phyloP scores from a whole-genome alignment of 92 coral and sea anemone species.

The Ricordea florida region DNA sequence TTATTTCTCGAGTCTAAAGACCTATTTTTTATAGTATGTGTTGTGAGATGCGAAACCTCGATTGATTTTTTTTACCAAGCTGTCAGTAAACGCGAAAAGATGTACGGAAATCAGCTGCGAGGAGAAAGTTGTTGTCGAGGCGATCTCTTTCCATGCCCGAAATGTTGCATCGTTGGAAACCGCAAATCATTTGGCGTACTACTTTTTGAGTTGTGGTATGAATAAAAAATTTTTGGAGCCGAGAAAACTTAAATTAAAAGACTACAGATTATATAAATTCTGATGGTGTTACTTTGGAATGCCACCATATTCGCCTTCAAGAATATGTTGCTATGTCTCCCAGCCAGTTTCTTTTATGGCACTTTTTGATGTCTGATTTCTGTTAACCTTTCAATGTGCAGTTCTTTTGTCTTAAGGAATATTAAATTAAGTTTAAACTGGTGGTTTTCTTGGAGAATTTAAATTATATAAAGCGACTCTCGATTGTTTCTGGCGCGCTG shows the following conservation, averaged over 20 bases:
- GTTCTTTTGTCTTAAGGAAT: slow-evolving; percentile 17
- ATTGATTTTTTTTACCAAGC: no score
- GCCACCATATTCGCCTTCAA: no score
- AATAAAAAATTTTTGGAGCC: neutral
- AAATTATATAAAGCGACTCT: neutral
- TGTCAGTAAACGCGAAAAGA: no score
- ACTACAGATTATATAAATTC: neutral
- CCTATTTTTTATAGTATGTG: no score
- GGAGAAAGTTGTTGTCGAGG: no score
- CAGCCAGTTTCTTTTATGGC: neutral
- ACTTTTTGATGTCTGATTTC: slow-evolving; percentile 3
- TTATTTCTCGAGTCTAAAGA: slow-evolving; percentile 37
- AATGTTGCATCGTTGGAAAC: slow-evolving; percentile 3
- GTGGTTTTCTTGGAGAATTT: neutral
- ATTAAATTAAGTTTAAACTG: slow-evolving; percentile 33
- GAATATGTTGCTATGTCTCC: neutral
- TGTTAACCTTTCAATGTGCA: neutral
- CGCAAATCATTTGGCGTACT: neutral
- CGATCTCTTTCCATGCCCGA: no score
- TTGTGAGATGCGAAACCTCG: no score
- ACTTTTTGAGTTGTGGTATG: neutral
- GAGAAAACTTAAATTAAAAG: slow-evolving; percentile 7
- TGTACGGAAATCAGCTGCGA: no score
- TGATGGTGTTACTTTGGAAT: no score
- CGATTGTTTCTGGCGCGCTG: no score